Conservation (phyloP, 2,888 invertebrate genomes). For the Mylabris sibirica region DNA sequence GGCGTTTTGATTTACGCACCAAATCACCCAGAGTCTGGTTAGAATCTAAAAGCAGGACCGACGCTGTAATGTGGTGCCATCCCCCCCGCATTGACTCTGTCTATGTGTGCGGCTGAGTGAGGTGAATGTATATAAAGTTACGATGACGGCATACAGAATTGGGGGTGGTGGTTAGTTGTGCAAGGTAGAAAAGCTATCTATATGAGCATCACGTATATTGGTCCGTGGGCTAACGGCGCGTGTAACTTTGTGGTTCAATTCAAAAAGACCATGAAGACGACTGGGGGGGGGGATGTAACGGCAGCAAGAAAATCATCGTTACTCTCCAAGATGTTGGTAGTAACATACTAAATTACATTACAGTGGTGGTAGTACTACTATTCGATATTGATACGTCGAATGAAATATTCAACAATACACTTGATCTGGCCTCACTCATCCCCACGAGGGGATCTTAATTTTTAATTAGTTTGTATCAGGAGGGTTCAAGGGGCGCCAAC, state of each 20-base stretch:
- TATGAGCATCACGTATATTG: constrained; percentile 50
- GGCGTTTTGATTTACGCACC: constrained; percentile 15
- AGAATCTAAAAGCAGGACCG: constrained; percentile 5
- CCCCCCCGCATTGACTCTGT: neutral
- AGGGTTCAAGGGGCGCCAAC: constrained; percentile 2
- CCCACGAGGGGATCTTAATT: constrained; percentile 3
- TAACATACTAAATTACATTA: constrained; percentile 30
- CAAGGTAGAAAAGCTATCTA: constrained; percentile 45
- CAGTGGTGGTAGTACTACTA: neutral
- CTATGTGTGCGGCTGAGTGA: constrained; percentile 12
- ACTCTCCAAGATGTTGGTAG: constrained; percentile 22
- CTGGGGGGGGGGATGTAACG: neutral
- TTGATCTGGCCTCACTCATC: neutral
- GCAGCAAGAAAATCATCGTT: constrained; percentile 24
- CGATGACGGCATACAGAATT: constrained; percentile 51
- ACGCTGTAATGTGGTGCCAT: neutral
- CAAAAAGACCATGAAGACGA: constrained; percentile 27
- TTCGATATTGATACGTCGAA: neutral
- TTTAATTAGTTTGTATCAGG: constrained; percentile 15
- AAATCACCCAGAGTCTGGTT: constrained; percentile 12
- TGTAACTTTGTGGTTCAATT: constrained; percentile 55
- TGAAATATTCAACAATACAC: constrained; percentile 16
- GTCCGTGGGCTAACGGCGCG: constrained; percentile 60
- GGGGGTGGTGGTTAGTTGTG: constrained; percentile 49
- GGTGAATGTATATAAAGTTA: constrained; percentile 46